Evolutionary conservation across 2,888 invertebrate species (phyloP), one percentile per base, ranked within the genome.

Genomic region (Aethes cnicana): DNA sequence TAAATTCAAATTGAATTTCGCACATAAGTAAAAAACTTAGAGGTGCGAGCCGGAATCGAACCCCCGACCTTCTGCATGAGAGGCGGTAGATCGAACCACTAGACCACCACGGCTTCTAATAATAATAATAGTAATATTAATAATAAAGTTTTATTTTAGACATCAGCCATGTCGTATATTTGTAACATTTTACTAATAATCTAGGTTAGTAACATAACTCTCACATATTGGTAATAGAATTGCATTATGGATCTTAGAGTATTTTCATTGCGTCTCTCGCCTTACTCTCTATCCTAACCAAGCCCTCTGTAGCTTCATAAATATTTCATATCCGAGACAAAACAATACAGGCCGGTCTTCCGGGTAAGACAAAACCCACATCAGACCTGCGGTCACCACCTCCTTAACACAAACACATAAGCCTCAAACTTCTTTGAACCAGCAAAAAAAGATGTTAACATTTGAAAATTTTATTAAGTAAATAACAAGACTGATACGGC

Each of bases 281-380:
- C 9, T 3, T 33, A 1, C 44, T 52, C 52, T 46, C 32, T 46
- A 39, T 2, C 20, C 8, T 11, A 33, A 46, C 32, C 7, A 30
- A 50, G 23, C 43, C 35, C 35, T 43, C 50, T 30, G 43, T 11
- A 44, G 44, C 43, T 57, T 59, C 59, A 62, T 63, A 62, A 63
- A 63, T 63, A 59, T 62, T 63, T 63, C 60, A 63, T 63, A 53
- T 42, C 25, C 35, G 26, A 50, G 46, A 46, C 46, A 49, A 39
- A 55, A 55, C 50, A 55, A 55, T 50, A 47, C 53, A 3, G 47
- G 32, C 42, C 42, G 36, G 47, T 52, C 55, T 55, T 52, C 25
- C 1, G 52, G 47, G 55, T 21, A 26, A 25, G 26, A 26, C 25
- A 26, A 11, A 4, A 32, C 12, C 44, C 33, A 20, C 17, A 4